Evolutionary conservation across 2,888 invertebrate genomes (phyloP), one percentile per base, ranked within the genome.

Genomic region (Troglohyphantes excavatus): DNA sequence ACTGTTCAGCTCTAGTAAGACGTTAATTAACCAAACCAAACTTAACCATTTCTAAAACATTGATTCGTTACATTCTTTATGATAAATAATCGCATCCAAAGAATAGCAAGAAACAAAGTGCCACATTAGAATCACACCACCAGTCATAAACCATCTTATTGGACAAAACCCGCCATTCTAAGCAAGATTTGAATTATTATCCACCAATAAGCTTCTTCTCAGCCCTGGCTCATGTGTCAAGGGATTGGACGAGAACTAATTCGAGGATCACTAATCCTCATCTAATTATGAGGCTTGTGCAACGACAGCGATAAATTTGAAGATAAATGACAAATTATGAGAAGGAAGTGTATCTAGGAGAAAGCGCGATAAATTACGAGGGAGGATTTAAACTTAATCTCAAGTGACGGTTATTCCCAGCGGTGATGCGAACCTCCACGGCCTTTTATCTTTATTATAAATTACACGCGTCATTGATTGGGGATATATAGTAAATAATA

Each of bases 241-340:
- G 23, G 67, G 43, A 6, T 21, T 46, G 65, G 13, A 17, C 65
- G 39, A 19, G 68, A 81, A 81, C 79, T 68, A 67, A 68, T 68
- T 68, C 21, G 59, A 29, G 46, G 13, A n/a, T 17, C 33, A 26
- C 70, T 82, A 72, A 82, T 82, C 61, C 82, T 43, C 82, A 39
- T 27, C 70, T 70, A 70, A 82, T 82, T 82, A 82, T 82, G 33
- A 19, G 19, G 53, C 70, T 26, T 27, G 7, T 46, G n/a, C 46
- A 23, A n/a, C 29, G n/a, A 13, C 53, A 21, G 39, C 70, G 53
- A 79, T 79, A 79, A 27, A 68, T 68, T 79, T 33, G 21, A 26
- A 72, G 72, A 82, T 82, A 82, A 82, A 82, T 82, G 82, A 82
- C 78, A 65, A 65, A 63, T 78, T 78, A 78, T 78, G 39, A 65